Evolutionary conservation across 2,113 vertebrate species (phyloP).

Genomic region (Mesembrinibis cayennensis): DNA sequence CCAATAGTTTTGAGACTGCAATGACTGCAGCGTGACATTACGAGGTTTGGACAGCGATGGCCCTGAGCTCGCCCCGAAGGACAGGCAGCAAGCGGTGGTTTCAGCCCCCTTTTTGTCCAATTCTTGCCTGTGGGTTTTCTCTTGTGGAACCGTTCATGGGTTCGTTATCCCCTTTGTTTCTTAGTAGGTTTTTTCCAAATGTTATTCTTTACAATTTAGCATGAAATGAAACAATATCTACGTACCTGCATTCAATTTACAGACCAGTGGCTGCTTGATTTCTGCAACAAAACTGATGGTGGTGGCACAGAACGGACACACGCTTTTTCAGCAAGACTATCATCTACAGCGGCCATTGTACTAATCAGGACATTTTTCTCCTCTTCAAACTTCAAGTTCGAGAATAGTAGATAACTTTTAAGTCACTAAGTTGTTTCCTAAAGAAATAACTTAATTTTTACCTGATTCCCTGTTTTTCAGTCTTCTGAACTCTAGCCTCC

Average conservation of each 20-base stretch:
- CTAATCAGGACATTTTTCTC: not conserved
- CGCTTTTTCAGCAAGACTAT: not conserved
- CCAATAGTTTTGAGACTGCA: not conserved
- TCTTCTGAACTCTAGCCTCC: not conserved
- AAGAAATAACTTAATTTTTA: not conserved
- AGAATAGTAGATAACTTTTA: too few species aligned
- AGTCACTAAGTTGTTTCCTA: not conserved
- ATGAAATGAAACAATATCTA: not conserved
- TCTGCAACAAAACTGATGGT: not conserved
- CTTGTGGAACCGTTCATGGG: accelerated
- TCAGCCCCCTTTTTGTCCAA: not conserved
- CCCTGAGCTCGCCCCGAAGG: not conserved
- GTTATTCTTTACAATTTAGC: not conserved
- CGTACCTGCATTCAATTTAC: not conserved
- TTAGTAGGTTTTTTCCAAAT: not conserved
- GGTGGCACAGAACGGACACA: too few species aligned
- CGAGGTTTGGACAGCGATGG: accelerated
- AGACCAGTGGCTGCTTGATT: not conserved
- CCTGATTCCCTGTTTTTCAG: not conserved
- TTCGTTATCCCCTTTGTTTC: too few species aligned
- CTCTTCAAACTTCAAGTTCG: not conserved
- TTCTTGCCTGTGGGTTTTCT: not conserved
- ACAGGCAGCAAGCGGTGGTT: too few species aligned
- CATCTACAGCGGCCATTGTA: too few species aligned
- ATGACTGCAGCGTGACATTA: accelerated